These are phyloP conservation scores for Monodelphis domestica DNA, from an alignment of 2,797 vertebrate genomes.

Conservation along the genomic window DNA sequence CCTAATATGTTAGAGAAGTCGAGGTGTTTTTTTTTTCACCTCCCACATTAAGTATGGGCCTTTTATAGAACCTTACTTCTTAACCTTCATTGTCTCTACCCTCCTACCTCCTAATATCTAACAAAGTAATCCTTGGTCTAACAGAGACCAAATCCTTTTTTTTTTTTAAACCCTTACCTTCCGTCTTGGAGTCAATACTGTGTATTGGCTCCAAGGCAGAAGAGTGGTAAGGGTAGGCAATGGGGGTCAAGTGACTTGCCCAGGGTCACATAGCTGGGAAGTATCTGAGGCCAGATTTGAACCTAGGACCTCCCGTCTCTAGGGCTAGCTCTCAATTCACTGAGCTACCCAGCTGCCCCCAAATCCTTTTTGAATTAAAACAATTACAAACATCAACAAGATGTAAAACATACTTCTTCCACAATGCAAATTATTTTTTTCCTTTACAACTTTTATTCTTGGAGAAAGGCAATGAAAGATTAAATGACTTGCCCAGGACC, in stretches of 20 bases:
- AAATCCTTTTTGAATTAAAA: background rate
- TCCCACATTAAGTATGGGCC: background rate
- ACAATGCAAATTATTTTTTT: background rate
- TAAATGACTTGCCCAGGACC: background rate
- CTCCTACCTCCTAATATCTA: background rate
- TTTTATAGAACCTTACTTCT: background rate
- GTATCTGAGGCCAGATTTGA: too few relatives aligned
- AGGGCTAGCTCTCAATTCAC: too few relatives aligned
- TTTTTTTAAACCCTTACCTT: too few relatives aligned
- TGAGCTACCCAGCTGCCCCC: too few relatives aligned
- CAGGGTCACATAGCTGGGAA: too few relatives aligned
- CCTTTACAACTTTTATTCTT: background rate
- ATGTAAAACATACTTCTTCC: background rate
- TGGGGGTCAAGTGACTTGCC: too few relatives aligned
- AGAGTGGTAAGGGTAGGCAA: too few relatives aligned
- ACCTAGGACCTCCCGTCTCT: too few relatives aligned
- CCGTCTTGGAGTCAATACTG: too few relatives aligned
- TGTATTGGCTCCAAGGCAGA: too few relatives aligned
- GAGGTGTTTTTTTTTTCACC: background rate
- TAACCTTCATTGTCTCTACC: background rate
- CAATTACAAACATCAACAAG: background rate
- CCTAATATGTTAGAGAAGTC: background rate
- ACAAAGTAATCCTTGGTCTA: background rate
- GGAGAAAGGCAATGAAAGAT: background rate
- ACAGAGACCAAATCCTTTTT: background rate